These are phyloP conservation scores for Parasteatoda lunata DNA, from an alignment of 2,888 invertebrate genomes.

Conservation along the genomic window DNA sequence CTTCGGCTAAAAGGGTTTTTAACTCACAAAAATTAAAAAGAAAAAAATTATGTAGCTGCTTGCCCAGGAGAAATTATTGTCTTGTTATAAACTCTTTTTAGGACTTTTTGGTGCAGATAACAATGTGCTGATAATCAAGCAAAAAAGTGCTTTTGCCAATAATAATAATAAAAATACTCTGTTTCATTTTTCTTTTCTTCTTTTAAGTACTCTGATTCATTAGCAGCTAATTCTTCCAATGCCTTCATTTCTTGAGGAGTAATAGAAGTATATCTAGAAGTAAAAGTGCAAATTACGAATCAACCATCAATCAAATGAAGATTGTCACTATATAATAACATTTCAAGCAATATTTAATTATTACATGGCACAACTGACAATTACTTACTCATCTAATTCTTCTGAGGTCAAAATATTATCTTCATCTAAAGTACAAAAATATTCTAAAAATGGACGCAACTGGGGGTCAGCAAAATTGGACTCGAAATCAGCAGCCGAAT, in stretches of 20 bases:
- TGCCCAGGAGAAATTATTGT: too few relatives aligned
- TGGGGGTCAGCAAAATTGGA: slow-evolving; percentile 17
- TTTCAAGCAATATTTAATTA: neutral
- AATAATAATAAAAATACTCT: too few relatives aligned
- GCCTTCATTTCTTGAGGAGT: slow-evolving; percentile 26
- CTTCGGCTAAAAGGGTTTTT: too few relatives aligned
- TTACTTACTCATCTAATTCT: slow-evolving; percentile 31
- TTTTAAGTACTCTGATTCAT: too few relatives aligned
- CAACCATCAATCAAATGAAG: neutral
- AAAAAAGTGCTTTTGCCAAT: too few relatives aligned
- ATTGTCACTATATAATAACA: neutral
- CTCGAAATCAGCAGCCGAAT: slow-evolving; percentile 25
- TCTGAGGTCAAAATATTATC: slow-evolving; percentile 34
- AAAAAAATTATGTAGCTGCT: too few relatives aligned
- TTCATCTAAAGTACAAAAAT: slow-evolving; percentile 34
- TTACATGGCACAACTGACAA: neutral
- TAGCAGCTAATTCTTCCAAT: slow-evolving; percentile 21
- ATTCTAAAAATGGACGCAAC: slow-evolving; percentile 15
- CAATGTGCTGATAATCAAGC: too few relatives aligned
- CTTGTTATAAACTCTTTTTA: too few relatives aligned
- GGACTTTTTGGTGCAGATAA: too few relatives aligned
- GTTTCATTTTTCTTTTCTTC: too few relatives aligned
- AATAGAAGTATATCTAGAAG: slow-evolving; percentile 35
- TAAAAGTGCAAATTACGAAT: neutral
- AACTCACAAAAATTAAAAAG: too few relatives aligned